These are phyloP conservation scores for Nyctibius grandis DNA, from an alignment of 2,797 vertebrate genomes.

Conservation along the genomic window DNA sequence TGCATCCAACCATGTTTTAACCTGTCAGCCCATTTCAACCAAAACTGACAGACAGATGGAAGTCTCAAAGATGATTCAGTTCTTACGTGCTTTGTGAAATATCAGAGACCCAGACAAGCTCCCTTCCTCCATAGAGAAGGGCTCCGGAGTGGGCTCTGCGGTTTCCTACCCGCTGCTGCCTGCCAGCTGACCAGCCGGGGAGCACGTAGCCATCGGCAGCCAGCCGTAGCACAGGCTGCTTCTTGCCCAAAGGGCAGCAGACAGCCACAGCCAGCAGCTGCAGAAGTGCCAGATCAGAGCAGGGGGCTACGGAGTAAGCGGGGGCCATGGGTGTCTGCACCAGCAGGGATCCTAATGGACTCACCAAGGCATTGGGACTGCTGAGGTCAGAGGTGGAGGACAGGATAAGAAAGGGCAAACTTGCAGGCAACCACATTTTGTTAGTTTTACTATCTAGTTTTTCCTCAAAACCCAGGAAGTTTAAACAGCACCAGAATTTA, in stretches of 20 bases:
- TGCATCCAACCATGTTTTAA: neutral
- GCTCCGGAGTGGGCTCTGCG: neutral
- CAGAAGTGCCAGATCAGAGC: neutral
- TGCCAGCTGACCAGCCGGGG: neutral
- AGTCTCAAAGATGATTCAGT: neutral
- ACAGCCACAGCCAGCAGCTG: neutral
- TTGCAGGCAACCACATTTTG: neutral
- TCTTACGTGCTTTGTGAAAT: neutral
- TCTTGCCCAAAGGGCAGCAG: neutral
- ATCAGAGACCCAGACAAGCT: fast-evolving
- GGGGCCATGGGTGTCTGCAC: fast-evolving
- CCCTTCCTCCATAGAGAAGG: neutral
- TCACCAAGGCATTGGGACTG: neutral
- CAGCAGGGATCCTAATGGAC: neutral
- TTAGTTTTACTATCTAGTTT: neutral
- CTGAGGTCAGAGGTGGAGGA: neutral
- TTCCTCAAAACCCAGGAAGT: neutral
- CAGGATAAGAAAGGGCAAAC: neutral
- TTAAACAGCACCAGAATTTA: neutral
- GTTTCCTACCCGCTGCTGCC: neutral
- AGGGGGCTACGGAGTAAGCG: fast-evolving
- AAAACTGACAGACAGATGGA: neutral
- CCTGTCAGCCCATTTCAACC: neutral
- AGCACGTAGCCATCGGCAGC: neutral
- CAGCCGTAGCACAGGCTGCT: neutral